Base-by-base conservation (phyloP, 1,140 invertebrate genomes). In the Tetramorium parvispinum region DNA sequence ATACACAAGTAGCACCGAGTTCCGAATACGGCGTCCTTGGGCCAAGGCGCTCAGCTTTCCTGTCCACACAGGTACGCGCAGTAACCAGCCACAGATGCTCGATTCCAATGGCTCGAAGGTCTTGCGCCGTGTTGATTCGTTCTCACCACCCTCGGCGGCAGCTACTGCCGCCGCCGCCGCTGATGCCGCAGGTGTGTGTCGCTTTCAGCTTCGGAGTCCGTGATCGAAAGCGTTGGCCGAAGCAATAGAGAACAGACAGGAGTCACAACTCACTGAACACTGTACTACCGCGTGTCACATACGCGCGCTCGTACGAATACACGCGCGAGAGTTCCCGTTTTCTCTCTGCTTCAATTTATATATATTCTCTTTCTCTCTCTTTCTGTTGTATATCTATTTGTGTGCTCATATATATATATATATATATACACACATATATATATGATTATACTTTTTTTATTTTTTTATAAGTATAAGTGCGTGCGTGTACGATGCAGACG, bases 151-250 rank as follows among this genome's bases (percentile, higher is more conserved):
- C 49, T 89, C 87, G 85, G 88, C 88, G 87, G 88, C 88, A 89
- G 87, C 88, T 81, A 70, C 75, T 88, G 87, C 88, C 85, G 87
- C 87, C 85, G 88, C 87, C 87, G 88, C 76, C 87, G 75, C 40
- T 76, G 87, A 70, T 86, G 57, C 88, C 76, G 88, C 88, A 87
- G 85, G 78, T 87, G 68, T 51, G 32, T 37, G 16, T 46, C 53
- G 53, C 16, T 83, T 77, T 71, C 65, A 82, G 51, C 32, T 32
- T 83, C 68, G 57, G 68, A 75, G 57, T 51, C 71, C n/a, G 71
- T 40, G 53, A 57, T 49, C 43, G 40, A 70, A 82, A 24, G 51
- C 27, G 16, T 75, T 11, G 24, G 37, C 27, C 40, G 66, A 21
- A 87, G 68, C 57, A 81, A 86, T 49, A 63, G 76, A 63, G 68